Evolutionary conservation across 2,888 invertebrate genomes (phyloP).

Genomic region (Aphodius granarius): DNA sequence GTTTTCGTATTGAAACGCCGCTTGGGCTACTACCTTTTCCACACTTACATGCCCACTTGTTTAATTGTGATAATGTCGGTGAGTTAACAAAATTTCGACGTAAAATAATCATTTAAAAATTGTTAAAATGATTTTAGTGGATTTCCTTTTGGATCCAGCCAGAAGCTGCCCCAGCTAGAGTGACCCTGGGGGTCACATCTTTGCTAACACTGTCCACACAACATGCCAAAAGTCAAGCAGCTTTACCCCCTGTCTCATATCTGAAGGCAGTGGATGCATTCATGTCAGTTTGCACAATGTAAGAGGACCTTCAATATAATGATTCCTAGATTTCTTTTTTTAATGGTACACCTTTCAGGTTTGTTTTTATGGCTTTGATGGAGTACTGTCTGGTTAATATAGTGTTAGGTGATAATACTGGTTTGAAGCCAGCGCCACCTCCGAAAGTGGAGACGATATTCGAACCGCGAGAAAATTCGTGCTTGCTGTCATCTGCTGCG

Average conservation of each 20-base stretch:
- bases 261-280: constrained; percentile 91
- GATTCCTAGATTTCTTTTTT: neutral
- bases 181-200: constrained; percentile 90
- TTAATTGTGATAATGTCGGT: constrained; percentile 94
- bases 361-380: constrained; percentile 93
- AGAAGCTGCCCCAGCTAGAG: constrained; percentile 90
- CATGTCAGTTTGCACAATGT: constrained; percentile 90
- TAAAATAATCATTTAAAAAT: neutral
- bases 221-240: constrained; percentile 92
- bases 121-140: constrained; percentile 70
- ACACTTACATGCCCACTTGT: constrained; percentile 92
- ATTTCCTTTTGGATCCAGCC: constrained; percentile 96
- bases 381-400: constrained; percentile 90
- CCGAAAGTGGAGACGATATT: constrained; percentile 59
- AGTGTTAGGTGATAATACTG: constrained; percentile 73
- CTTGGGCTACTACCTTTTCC: constrained; percentile 89
- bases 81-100: constrained; percentile 49
- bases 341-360: constrained; percentile 58
- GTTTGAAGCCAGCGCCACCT: constrained; percentile 60
- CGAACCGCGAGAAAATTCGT: constrained; percentile 57
- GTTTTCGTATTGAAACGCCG: constrained; percentile 87
- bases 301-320: constrained; percentile 43
- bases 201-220: constrained; percentile 87
- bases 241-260: constrained; percentile 90
- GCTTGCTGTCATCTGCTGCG: constrained; percentile 48